phyloP scores from a whole-genome alignment of 2,888 invertebrate species.

The Caenorhabditis imperialis region DNA sequence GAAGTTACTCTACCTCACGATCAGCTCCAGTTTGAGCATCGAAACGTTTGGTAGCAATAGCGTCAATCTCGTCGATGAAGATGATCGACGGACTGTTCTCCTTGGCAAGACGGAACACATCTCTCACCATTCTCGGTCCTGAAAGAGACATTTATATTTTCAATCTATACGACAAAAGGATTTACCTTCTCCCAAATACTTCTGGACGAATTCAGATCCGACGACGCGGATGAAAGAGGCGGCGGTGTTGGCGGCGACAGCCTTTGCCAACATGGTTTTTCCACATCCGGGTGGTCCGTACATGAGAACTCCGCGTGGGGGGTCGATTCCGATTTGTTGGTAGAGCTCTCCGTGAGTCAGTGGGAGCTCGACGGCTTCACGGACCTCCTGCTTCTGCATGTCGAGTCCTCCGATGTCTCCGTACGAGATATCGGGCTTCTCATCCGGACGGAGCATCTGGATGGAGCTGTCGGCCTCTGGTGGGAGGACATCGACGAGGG shows the following conservation, averaged over 20 bases:
- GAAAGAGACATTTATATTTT: conserved; percentile 3
- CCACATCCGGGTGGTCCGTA: conserved; percentile 99
- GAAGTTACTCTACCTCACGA: conserved; percentile 57
- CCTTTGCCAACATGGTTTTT: conserved; percentile 98
- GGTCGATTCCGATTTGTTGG: conserved; percentile 96
- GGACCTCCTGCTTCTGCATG: conserved; percentile 98
- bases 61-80: conserved; percentile 99
- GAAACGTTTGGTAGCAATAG: conserved; percentile 94
- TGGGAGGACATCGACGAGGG: conserved; percentile 97
- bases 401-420: conserved; percentile 99
- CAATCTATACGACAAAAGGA: too few species aligned
- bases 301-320: conserved; percentile 97
- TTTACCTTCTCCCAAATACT: conserved; percentile 96
- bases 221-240: conserved; percentile 99
- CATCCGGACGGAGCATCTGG: conserved; percentile 91
- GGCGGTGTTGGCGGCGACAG: conserved; percentile 77
- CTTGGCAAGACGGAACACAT: conserved; percentile 97
- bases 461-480: conserved; percentile 99
- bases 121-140: conserved; percentile 97
- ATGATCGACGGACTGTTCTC: conserved; percentile 99
- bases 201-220: conserved; percentile 99
- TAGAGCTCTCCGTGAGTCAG: conserved; percentile 98
- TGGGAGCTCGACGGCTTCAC: conserved; percentile 97
- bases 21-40: conserved; percentile 78
- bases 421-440: conserved; percentile 91